These are phyloP conservation scores for Sebastes schlegelii DNA, from an alignment of 2,113 vertebrate genomes.

Conservation along the genomic window DNA sequence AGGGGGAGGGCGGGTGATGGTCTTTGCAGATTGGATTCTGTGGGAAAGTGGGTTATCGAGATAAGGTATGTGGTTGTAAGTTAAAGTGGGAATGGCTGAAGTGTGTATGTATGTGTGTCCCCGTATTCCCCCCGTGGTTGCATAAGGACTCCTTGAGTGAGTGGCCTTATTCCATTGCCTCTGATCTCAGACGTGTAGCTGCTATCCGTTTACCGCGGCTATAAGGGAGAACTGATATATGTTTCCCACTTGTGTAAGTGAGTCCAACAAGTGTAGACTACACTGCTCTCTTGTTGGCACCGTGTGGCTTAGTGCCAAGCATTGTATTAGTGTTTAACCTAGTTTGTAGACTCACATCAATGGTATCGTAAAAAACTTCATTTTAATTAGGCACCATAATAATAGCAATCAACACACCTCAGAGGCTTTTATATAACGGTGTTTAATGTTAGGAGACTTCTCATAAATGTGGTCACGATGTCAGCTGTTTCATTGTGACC, in stretches of 20 bases:
- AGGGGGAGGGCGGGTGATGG: not conserved
- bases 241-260: not conserved
- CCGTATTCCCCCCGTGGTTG: not conserved
- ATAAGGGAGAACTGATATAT: slow-evolving; percentile 34
- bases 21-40: slow-evolving; percentile 29
- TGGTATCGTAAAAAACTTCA: not conserved
- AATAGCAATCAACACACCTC: not conserved
- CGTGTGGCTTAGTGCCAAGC: slow-evolving; percentile 8
- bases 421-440: not conserved
- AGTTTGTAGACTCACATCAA: not conserved
- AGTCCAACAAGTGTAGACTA: not conserved
- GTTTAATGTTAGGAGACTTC: not conserved
- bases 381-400: not conserved
- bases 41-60: slow-evolving; percentile 57
- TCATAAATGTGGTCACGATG: not conserved
- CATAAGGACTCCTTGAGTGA: slow-evolving; percentile 6
- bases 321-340: slow-evolving; percentile 1
- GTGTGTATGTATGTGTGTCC: not conserved
- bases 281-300: slow-evolving; percentile 21
- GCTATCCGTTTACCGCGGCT: slow-evolving; percentile 24
- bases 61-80: slow-evolving; percentile 30
- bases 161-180: slow-evolving; percentile 13
- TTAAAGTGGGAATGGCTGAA: slow-evolving; percentile 1
- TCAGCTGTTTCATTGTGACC: not conserved
- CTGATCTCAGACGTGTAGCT: slow-evolving; percentile 23